Percentiles rank a stretch among this genome's conserved stretches.
Evolutionary conservation across 2,113 vertebrate species (phyloP).

Genomic region (Callorhinus ursinus): DNA sequence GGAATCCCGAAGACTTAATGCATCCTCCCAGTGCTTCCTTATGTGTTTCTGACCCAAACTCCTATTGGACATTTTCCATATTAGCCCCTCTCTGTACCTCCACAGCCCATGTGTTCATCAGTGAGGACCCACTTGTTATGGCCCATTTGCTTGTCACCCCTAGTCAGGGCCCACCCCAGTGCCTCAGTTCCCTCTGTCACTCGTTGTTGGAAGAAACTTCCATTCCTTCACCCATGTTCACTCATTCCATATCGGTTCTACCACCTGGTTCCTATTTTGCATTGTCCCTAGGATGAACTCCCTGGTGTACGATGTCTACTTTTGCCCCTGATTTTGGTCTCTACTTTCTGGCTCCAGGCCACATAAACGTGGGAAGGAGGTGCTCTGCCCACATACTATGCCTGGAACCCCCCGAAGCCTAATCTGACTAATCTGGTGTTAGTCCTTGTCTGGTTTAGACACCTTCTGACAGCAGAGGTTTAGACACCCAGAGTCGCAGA

Average conservation of each 20-base stretch:
- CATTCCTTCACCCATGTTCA: not conserved
- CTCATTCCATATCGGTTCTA: not conserved
- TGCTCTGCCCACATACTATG: not conserved
- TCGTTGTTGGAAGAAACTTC: slow-evolving; percentile 50
- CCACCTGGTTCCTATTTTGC: not conserved
- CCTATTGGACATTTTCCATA: not conserved
- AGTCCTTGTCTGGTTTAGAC: not conserved
- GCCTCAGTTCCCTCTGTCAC: not conserved
- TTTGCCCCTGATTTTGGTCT: slow-evolving; percentile 35
- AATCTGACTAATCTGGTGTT: not conserved
- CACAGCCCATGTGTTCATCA: not conserved
- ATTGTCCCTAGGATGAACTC: not conserved
- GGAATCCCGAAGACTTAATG: not conserved
- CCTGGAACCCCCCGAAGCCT: not conserved
- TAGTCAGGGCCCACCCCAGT: not conserved
- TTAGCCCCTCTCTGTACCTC: not conserved
- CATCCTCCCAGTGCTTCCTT: not conserved
- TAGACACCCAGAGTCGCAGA: not conserved
- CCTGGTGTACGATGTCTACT: not conserved
- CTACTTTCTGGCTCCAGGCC: not conserved
- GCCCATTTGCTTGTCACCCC: not conserved
- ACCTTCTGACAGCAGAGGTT: not conserved
- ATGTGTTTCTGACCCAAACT: not conserved
- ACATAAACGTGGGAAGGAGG: not conserved
- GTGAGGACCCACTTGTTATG: not conserved